Base-by-base conservation (phyloP, 1,140 invertebrate species). In the Drosophila pruinosa region DNA sequence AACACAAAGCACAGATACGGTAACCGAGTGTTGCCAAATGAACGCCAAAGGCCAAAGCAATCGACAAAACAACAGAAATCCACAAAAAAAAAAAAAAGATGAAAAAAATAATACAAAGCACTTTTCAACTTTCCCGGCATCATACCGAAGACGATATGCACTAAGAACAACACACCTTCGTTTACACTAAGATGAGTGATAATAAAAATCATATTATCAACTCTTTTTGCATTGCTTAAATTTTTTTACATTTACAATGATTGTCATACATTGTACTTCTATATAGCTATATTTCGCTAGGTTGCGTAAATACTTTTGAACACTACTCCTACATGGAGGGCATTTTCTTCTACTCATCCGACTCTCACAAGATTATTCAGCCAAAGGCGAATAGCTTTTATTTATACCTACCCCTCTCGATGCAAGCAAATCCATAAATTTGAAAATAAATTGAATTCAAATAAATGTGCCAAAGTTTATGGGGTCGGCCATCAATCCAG, bases 11-110 rank as follows among this genome's bases (percentile, higher is more conserved):
- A 61, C 43, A 88, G 70, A 82, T 75, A 88, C 71, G 59, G 41
- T 64, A 67, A 64, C 63, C 78, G 77, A 88, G 68, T 79, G 83
- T 89, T 81, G 82, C 78, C 78, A 82, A 88, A 88, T 88, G 82
- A 88, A 88, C 81, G 82, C 82, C 82, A 67, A 69, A 72, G 82
- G 82, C 83, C 82, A 88, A 86, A 86, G 77, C 82, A 86, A 86
- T 86, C 82, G 82, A 78, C 73, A 82, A 63, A 76, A 68, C 58
- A 81, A 38, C 48, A 68, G 24, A 36, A 73, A 63, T 26, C 10
- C 17, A 17, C 63, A 22, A 53, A 71, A 75, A 47, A 5, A 53
- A 39, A 31, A 41, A 70, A 58, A 45, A 22, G 14, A 26, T 15
- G 21, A 64, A 59, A 65, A 22, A 38, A 48, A 73, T 45, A 45